These are phyloP conservation scores for Urechis unicinctus DNA, from an alignment of 2,888 invertebrate species.

Conservation along the genomic window DNA sequence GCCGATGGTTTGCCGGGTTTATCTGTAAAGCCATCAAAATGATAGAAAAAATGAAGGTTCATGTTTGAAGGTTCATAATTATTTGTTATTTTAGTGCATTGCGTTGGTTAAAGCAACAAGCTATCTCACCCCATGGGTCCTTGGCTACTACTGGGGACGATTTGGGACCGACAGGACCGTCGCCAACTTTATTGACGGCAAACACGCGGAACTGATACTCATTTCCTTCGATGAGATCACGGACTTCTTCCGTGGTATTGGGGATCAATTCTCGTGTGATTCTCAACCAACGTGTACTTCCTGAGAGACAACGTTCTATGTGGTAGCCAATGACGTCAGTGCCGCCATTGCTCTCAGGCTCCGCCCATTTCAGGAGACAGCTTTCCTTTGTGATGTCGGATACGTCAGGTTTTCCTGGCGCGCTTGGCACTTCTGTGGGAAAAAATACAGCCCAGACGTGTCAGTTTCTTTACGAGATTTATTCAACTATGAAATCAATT, in stretches of 20 bases:
- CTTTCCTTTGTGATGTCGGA: conserved; percentile 62
- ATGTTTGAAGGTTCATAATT: background rate
- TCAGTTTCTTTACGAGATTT: too few relatives aligned
- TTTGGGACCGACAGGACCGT: conserved; percentile 15
- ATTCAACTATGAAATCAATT: too few relatives aligned
- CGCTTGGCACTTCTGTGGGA: conserved; percentile 51
- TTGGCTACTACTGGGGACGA: conserved; percentile 27
- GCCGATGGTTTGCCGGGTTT: conserved; percentile 21
- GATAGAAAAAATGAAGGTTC: background rate
- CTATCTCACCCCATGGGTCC: conserved; percentile 24
- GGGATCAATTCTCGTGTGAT: conserved; percentile 22
- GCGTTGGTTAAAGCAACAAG: background rate
- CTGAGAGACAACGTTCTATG: background rate
- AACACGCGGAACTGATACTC: conserved; percentile 57
- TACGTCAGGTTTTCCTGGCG: conserved; percentile 57
- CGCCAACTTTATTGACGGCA: conserved; percentile 61
- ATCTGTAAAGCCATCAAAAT: conserved; percentile 51
- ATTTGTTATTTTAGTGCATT: background rate
- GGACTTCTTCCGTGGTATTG: conserved; percentile 7
- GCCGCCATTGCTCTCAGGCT: conserved; percentile 59
- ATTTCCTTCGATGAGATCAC: conserved; percentile 38
- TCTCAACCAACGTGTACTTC: conserved; percentile 26
- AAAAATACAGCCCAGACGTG: too few relatives aligned
- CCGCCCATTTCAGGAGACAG: conserved; percentile 11
- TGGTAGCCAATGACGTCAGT: conserved; percentile 71